Evolutionary conservation across 2,888 invertebrate genomes (phyloP), one percentile per base, ranked within the genome.

Genomic region (Pteria penguin): DNA sequence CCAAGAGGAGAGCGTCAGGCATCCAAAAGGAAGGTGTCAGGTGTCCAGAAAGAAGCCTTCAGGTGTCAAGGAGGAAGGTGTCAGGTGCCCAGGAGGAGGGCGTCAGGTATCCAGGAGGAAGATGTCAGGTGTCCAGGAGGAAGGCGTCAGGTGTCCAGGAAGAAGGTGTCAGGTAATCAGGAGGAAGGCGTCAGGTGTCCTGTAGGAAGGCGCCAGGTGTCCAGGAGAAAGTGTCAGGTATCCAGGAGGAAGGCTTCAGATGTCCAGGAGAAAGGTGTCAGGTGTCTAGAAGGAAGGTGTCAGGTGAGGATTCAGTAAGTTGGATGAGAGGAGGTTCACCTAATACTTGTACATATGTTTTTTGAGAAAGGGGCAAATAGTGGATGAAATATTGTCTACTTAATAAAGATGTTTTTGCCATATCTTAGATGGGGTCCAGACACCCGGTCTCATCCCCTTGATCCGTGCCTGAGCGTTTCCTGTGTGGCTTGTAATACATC

Each of bases 211-310:
- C 45, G 18, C 18, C 45, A 1, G 45, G 45, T 45, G 45, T 18
- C 45, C 45, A 1, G 45, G 45, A 45, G 45, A 45, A 14, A 18
- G 1, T 18, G 0, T 45, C 1, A 45, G 45, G 45, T 45, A 18
- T 18, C 45, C 45, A 45, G 45, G 0, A 18, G 18, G 45, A 45
- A 14, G 45, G 18, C 45, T 14, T 45, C 45, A 45, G 45, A 18
- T 45, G 45, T 18, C 45, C 8, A 24, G 22, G 11, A 18, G 14
- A 24, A 22, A n/a, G n/a, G 18, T 55, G 52, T 77, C 76, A 77
- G 45, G 1, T 45, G 45, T 18, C 45, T 18, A 1, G 0, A 1
- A 1, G 0, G 45, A 45, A 14, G 45, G 18, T 18, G 18, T 45
- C 45, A 45, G 45, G 0, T 45, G 45, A n/a, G n/a, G n/a, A n/a